Evolutionary conservation across 2,113 vertebrate species (phyloP), one percentile per base, ranked within the genome.

Genomic region (Callipepla californica): DNA sequence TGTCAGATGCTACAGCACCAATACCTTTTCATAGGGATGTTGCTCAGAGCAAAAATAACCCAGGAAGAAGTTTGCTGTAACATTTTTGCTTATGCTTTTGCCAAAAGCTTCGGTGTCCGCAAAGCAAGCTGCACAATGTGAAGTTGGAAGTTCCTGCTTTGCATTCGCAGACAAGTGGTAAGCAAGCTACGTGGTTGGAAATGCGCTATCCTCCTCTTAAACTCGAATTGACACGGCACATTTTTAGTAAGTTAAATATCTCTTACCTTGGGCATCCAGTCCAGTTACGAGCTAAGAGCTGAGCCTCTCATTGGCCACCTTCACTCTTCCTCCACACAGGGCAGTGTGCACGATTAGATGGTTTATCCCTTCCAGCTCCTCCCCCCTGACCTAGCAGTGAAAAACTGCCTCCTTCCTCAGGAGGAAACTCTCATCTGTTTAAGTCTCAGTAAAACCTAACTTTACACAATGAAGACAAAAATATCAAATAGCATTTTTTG

Each of bases 151-250:
- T 45, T 79, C 78, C 96, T 82, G 93, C 95, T 95, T 82, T 87
- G 94, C 96, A 84, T 90, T 97, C 14, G 12, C 97, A 97, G 92
- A 97, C 93, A 84, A 62, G 90, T 96, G 96, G 48, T 42, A 95
- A 97, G 97, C 98, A 97, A 97, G 97, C 97, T 61, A 36, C 0
- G 48, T 88, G 90, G 87, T 7, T 90, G 89, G 96, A 98, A 97
- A 96, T 98, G 97, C 97, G 22, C 87, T 94, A 97, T 97, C 97
- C 50, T 98, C 98, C 97, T 96, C 96, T 93, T 90, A 78, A 85
- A 92, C 38, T 15, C 42, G 9, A 68, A 28, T 6, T 1, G 6
- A n/a, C 55, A 14, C 1, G 17, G 26, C 76, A 70, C 0, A 0
- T 2, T 51, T 68, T 48, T 32, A 80, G 45, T 2, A 88, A 84